Evolutionary conservation across 1,140 invertebrate genomes (phyloP).

Genomic region (Drosophila chauvacae): DNA sequence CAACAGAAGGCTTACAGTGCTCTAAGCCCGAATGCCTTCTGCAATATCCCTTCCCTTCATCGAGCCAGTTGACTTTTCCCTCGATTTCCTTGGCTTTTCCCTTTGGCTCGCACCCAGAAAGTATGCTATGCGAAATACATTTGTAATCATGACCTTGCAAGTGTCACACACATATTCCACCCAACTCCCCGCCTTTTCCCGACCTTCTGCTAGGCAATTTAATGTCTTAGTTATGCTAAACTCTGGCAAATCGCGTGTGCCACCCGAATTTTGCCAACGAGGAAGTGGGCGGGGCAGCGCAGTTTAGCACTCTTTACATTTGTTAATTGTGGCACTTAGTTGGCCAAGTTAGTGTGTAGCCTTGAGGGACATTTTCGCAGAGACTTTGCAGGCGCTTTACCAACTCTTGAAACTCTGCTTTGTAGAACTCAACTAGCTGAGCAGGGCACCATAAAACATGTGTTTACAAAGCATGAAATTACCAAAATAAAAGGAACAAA

Average conservation of each 20-base stretch:
- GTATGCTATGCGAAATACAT: constrained; percentile 14
- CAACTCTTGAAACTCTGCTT: constrained; percentile 8
- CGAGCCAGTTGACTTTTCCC: constrained; percentile 19
- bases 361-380: not conserved
- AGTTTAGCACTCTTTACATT: constrained; percentile 48
- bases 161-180: constrained; percentile 10
- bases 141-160: constrained; percentile 48
- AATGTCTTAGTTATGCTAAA: constrained; percentile 54
- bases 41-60: not conserved
- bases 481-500: constrained; percentile 14
- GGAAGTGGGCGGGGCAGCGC: constrained; percentile 32
- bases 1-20: constrained; percentile 7
- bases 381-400: not conserved
- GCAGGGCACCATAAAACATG: constrained; percentile 45
- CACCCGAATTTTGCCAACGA: constrained; percentile 39
- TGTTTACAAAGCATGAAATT: constrained; percentile 52
- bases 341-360: constrained; percentile 34
- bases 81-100: constrained; percentile 1
- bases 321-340: constrained; percentile 49
- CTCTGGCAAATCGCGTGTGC: constrained; percentile 48
- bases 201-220: constrained; percentile 16
- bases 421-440: constrained; percentile 36
- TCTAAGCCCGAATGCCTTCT: not conserved
- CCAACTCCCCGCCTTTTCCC: not conserved
- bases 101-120: constrained; percentile 46